phyloP scores from a whole-genome alignment of 2,113 vertebrate species.

The Mola mola region DNA sequence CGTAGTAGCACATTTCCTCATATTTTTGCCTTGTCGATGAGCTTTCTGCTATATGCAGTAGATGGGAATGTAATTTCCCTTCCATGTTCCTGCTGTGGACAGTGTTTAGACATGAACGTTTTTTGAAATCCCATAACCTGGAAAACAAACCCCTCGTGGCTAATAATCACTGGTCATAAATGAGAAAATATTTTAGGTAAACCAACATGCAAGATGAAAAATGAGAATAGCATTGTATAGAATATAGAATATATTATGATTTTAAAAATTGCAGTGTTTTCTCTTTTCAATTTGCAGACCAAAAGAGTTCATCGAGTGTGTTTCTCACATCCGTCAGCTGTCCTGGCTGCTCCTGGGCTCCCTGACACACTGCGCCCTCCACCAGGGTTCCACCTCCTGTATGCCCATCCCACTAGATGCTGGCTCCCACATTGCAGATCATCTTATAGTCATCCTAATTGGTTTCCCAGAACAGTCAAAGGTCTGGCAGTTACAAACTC shows the following conservation, averaged over 20 bases:
- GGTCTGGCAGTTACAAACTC: constrained; percentile 76
- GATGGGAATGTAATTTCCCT: neutral
- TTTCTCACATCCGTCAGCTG: constrained; percentile 95
- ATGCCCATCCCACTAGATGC: constrained; percentile 99
- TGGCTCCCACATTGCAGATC: constrained; percentile 96
- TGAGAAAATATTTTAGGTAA: neutral
- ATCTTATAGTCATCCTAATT: constrained; percentile 98
- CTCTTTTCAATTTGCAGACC: constrained; percentile 80
- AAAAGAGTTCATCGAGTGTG: constrained; percentile 99
- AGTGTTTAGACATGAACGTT: neutral
- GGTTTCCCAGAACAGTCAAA: constrained; percentile 99
- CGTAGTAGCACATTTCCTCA: too few species aligned
- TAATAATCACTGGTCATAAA: neutral
- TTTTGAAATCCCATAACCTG: neutral
- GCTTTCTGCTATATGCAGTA: neutral
- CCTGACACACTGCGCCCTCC: constrained; percentile 94
- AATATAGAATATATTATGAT: neutral
- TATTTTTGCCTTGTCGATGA: too few species aligned
- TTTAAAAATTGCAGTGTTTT: neutral
- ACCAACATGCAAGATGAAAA: too few species aligned
- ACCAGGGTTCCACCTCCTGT: constrained; percentile 93
- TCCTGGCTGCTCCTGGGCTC: constrained; percentile 98
- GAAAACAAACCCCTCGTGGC: neutral
- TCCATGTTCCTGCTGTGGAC: neutral
- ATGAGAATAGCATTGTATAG: too few species aligned